Evolutionary conservation across 2,797 vertebrate genomes (phyloP).

Genomic region (Corythornis leucogaster): DNA sequence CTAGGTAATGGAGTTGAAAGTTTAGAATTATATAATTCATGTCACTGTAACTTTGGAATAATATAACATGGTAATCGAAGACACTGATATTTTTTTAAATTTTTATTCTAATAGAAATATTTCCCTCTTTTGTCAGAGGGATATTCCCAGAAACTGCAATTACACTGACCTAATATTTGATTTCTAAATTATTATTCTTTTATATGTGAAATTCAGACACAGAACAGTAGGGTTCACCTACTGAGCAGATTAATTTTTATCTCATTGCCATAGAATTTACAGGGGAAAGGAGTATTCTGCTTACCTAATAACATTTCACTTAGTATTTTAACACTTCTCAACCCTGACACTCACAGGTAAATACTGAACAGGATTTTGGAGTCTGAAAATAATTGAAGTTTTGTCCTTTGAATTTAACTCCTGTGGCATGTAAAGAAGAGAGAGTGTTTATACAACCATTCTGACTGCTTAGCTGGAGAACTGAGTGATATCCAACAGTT

Average conservation of each 20-base stretch:
- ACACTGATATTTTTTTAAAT: too few species aligned
- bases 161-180: background rate
- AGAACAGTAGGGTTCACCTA: background rate
- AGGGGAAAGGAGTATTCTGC: background rate
- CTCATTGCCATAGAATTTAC: slow-evolving; percentile 35
- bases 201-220: background rate
- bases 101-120: background rate
- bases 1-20: background rate
- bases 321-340: background rate
- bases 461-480: background rate
- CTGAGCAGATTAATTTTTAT: slow-evolving; percentile 15
- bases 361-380: background rate
- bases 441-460: background rate
- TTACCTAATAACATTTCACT: slow-evolving; percentile 43
- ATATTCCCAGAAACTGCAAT: background rate
- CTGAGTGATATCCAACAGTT: background rate
- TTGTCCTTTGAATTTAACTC: background rate
- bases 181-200: background rate
- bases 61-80: background rate
- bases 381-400: background rate
- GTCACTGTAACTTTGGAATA: background rate
- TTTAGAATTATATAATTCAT: background rate
- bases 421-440: background rate
- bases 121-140: background rate
- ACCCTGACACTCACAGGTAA: background rate